Evolutionary conservation across 2,113 vertebrate genomes (phyloP), one percentile per base, ranked within the genome.

Genomic region (Tyto alba): DNA sequence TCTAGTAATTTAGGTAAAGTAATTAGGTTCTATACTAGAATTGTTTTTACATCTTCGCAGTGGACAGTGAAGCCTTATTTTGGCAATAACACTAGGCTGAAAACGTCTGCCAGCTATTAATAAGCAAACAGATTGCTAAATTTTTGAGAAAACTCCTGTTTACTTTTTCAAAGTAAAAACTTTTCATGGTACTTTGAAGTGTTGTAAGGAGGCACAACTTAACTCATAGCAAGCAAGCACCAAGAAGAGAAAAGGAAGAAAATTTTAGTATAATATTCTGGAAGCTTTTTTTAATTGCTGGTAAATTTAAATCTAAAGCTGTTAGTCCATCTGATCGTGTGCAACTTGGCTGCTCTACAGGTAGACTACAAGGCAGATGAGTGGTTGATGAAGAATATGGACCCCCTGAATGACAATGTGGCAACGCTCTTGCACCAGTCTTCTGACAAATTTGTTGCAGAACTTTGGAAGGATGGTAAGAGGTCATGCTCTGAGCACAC

Each of bases 331-430:
- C 74, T 52, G 74, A 16, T 59, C 19, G 2, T 17, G 10, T 52
- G 32, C 14, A 50, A 21, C 79, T 55, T 66, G 56, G 79, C 64
- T 94, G 71, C 67, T 59, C 63, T 60, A 20, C 94, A 99, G 99
- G 99, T 99, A 93, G 99, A 99, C 96, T 99, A 99, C 96, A 99
- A 99, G 91, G 99, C 99, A 5, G 99, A 99, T 8, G 99, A 99
- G 97, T 99, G 99, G 99, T 95, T 99, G 73, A 99, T 99, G 99
- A 99, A 99, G 98, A 99, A 99, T 96, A 99, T 99, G 99, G 99
- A 99, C 85, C 99, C 99, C 7, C 98, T 99, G 88, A 99, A 99
- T 1, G 99, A 99, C 98, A 99, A 99, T 0, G 99, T 99, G 96
- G 99, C 99, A 69, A 99, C 99, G 0, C 99, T 99, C 19, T 98